Evolutionary conservation across 2,888 invertebrate species (phyloP).

Genomic region (Mongoloraphidia duomilia): DNA sequence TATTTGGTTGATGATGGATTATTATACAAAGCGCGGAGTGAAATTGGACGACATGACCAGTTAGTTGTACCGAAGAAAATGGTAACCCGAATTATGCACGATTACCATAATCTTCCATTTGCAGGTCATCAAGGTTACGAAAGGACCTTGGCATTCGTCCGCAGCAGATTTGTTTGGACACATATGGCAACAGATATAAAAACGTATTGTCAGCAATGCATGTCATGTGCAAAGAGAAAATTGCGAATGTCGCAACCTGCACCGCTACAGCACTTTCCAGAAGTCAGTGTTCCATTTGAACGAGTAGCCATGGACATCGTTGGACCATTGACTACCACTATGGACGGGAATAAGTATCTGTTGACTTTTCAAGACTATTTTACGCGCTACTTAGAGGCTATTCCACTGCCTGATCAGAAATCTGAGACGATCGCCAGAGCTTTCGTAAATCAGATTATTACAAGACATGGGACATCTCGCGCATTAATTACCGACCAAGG

Average conservation of each 20-base stretch:
- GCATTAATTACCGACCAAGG: too few species aligned
- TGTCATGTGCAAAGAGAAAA: conserved; percentile 13
- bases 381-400: conserved; percentile 13
- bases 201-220: conserved; percentile 10
- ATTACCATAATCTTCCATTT: conserved; percentile 11
- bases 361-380: too few species aligned
- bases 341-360: conserved; percentile 12
- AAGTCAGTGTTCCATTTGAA: too few species aligned
- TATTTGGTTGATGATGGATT: not conserved
- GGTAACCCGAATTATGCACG: conserved; percentile 3
- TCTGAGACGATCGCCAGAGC: conserved; percentile 11
- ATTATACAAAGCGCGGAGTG: conserved; percentile 1
- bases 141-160: conserved; percentile 10
- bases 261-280: conserved; percentile 7
- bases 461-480: conserved; percentile 12
- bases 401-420: conserved; percentile 10
- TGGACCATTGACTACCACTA: conserved; percentile 13
- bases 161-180: conserved; percentile 13
- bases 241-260: conserved; percentile 5
- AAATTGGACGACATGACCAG: not conserved
- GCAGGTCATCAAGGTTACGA: conserved; percentile 16
- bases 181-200: conserved; percentile 10
- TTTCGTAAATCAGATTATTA: conserved; percentile 11
- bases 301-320: conserved; percentile 18
- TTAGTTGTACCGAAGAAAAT: not conserved